Base-by-base conservation (phyloP, 2,113 vertebrate species). In the Eulemur macaco region DNA sequence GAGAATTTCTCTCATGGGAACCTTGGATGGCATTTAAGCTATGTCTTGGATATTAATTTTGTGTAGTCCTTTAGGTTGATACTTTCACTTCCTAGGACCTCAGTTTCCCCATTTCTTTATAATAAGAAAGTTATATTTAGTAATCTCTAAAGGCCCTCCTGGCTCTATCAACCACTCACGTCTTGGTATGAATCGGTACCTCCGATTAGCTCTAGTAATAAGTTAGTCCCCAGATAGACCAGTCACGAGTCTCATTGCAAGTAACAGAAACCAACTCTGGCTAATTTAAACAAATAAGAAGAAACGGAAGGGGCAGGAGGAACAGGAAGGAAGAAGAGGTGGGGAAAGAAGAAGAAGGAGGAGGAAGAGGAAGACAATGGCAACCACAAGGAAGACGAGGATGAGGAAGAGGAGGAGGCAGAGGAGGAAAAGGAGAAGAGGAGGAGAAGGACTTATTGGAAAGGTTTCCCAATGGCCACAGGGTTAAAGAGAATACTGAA, bases 111-210 rank as follows among this genome's bases (percentile, higher is more conserved):
- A 50, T 21, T 42, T 84, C n/a, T 17, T 88, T 66, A 34, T 45
- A 31, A 23, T 92, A 71, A 69, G 89, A 31, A 82, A 37, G 90
- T 34, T 34, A 50, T 84, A 37, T 23, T 97, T 88, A 92, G 58
- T 86, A 56, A 77, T 42, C 39, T 39, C n/a, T 34, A 80, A 45
- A 15, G 23, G 12, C 1, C 8, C 39, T 96, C 45, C 64, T 63
- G n/a, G 23, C 27, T 86, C 69, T 76, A 76, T 78, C 25, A 86
- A 63, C 27, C 60, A 89, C 25, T 29, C n/a, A 74, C 56, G 63
- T 63, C 47, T 90, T 39, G 83, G 89, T 63, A 18, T 84, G 23
- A 84, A 81, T 58, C 39, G 76, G 50, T 20, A 45, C 27, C 50
- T 80, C 69, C 60, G 17, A 34, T 29, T 34, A 27, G 85, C 27